Evolutionary conservation across 2,888 invertebrate genomes (phyloP).

Genomic region (Chymomyza fuscimana): DNA sequence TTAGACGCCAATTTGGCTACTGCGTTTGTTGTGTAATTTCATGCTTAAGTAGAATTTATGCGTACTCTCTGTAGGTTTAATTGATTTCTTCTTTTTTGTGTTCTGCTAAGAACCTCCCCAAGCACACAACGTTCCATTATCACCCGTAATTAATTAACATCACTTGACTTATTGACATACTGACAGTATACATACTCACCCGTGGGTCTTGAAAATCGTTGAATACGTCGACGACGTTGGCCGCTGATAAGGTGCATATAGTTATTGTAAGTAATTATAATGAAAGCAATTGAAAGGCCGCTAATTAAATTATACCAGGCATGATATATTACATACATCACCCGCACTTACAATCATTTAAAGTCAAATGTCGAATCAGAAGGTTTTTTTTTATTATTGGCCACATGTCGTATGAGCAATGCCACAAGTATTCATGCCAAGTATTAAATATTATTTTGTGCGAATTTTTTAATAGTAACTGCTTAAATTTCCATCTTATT

Average conservation of each 20-base stretch:
- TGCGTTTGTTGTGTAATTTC: slow-evolving; percentile 36
- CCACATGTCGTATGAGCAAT: slow-evolving; percentile 4
- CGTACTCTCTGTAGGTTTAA: slow-evolving; percentile 45
- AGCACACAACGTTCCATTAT: slow-evolving; percentile 45
- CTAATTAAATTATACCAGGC: slow-evolving; percentile 63
- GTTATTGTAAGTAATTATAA: slow-evolving; percentile 62
- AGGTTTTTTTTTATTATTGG: background rate
- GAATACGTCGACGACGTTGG: slow-evolving; percentile 24
- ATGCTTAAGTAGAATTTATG: slow-evolving; percentile 37
- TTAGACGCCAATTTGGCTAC: background rate
- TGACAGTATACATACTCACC: slow-evolving; percentile 25
- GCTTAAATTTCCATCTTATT: background rate
- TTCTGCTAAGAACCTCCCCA: background rate
- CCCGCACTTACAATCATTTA: slow-evolving; percentile 3
- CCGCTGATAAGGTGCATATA: slow-evolving; percentile 50
- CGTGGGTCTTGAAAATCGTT: slow-evolving; percentile 4
- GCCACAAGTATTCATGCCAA: background rate
- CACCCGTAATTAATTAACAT: slow-evolving; percentile 73
- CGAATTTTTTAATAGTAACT: too few species aligned
- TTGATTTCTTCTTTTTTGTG: slow-evolving; percentile 32
- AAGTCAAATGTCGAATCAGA: background rate
- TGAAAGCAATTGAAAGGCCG: slow-evolving; percentile 68
- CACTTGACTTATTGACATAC: slow-evolving; percentile 74
- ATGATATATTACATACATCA: slow-evolving; percentile 21
- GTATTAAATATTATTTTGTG: too few species aligned